Percentiles rank a stretch among this genome's conserved stretches.
Conservation (phyloP, 2,888 invertebrate species). For the Melanotus villosus region DNA sequence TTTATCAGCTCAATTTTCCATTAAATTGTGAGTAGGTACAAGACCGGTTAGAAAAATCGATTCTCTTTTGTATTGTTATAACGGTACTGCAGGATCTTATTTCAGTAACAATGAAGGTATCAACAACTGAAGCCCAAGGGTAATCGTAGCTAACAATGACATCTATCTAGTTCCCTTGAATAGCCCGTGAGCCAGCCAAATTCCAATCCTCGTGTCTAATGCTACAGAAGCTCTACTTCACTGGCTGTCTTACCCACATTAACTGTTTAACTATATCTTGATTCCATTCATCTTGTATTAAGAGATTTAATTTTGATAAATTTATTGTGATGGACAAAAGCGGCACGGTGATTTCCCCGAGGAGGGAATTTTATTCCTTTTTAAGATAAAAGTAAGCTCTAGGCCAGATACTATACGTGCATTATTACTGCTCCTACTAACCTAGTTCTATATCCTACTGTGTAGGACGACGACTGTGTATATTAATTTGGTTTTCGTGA, state of each 20-base stretch:
- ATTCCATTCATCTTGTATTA: constrained; percentile 36
- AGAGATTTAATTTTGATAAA: constrained; percentile 47
- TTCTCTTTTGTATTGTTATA: constrained; percentile 41
- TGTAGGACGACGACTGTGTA: too few relatives aligned
- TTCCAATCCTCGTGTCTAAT: constrained; percentile 35
- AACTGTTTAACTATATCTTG: constrained; percentile 41
- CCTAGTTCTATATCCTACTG: background rate
- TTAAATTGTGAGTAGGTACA: constrained; percentile 19
- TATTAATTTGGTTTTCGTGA: too few relatives aligned
- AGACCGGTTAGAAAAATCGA: constrained; percentile 46
- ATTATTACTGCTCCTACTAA: background rate
- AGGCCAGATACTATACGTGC: background rate
- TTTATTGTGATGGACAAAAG: constrained; percentile 19
- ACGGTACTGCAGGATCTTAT: constrained; percentile 56
- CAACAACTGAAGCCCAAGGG: constrained; percentile 66
- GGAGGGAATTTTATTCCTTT: constrained; percentile 1
- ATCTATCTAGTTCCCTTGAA: constrained; percentile 57
- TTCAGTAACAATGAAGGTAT: constrained; percentile 61
- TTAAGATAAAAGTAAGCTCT: background rate
- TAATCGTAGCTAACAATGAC: constrained; percentile 64
- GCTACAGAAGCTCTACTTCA: constrained; percentile 33
- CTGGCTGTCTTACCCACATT: constrained; percentile 36
- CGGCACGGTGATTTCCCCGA: constrained; percentile 31
- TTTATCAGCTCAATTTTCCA: constrained; percentile 39
- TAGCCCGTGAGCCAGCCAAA: constrained; percentile 42